Base-by-base conservation (phyloP, 1,140 invertebrate species). In the Meteorus sp. region DNA sequence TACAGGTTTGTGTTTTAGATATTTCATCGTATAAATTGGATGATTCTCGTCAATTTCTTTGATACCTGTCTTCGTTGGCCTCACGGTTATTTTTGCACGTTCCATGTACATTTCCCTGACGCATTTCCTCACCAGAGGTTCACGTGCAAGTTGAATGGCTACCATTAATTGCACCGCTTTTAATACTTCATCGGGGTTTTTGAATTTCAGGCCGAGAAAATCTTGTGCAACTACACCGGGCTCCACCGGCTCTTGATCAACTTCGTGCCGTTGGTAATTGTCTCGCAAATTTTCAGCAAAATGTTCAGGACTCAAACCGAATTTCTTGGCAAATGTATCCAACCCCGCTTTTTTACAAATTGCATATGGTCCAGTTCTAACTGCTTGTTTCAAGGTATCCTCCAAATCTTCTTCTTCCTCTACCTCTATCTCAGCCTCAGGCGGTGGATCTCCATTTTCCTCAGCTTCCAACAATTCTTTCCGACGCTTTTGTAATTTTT, bases 231-330 rank as follows among this genome's bases (percentile, higher is more conserved):
- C 78, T 59, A 93, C 89, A 7, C 83, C 67, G 0, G 95, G 94
- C 62, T 93, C 88, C 1, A 87, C 82, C 0, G 87, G 83, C 64
- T 92, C 92, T 77, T 98, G 95, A 44, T 97, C 94, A 1, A 99
- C 92, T 72, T 99, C 96, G 76, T 98, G 93, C n/a, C 93, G 84
- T 70, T 95, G 93, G 79, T 98, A 99, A 74, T 96, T 96, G 70
- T 98, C 96, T 1, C 94, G 84, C 0, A 99, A 78, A 81, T 99
- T 99, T 80, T 99, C 95, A 2, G 94, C 96, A 79, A 97, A 98
- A 72, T 99, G 89, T 71, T 97, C 92, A 0, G 97, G 93, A 1
- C 88, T 90, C n/a, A 99, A 77, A 62, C 97, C 98, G 81, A 99
- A 99, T 61, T 88, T 91, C 71, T 93, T 93, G 1, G 93, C 91